Percentiles rank a stretch among this genome's conserved stretches.
Evolutionary conservation across 2,888 invertebrate species (phyloP).

Genomic region (Orchesellides sinensis): DNA sequence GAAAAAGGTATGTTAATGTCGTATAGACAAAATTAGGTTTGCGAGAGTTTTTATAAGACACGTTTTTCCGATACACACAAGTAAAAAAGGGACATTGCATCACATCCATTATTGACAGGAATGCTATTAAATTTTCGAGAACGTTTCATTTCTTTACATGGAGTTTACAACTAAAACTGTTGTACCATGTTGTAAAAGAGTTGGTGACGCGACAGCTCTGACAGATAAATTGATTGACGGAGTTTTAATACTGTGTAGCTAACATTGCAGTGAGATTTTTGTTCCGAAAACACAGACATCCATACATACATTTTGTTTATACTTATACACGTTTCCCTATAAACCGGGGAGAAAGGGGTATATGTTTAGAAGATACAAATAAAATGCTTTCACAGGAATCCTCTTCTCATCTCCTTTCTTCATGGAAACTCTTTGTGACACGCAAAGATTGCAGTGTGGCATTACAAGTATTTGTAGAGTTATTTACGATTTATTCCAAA

Average conservation of each 20-base stretch:
- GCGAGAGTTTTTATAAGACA: background rate
- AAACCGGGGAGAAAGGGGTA: background rate
- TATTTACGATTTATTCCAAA: conserved; percentile 67
- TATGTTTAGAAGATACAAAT: background rate
- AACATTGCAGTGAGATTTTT: background rate
- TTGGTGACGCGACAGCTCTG: conserved; percentile 59
- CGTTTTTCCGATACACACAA: background rate
- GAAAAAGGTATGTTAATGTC: background rate
- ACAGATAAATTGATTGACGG: conserved; percentile 65
- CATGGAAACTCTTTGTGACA: conserved; percentile 60
- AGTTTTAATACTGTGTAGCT: conserved; percentile 61
- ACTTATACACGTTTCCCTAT: too few relatives aligned
- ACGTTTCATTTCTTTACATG: conserved; percentile 49
- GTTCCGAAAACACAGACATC: too few relatives aligned
- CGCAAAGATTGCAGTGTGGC: conserved; percentile 62
- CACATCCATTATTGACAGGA: conserved; percentile 63
- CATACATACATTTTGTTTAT: too few relatives aligned
- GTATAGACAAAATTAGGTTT: conserved; percentile 22
- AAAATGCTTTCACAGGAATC: conserved; percentile 27
- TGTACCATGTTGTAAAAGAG: conserved; percentile 39
- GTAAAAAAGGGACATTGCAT: conserved; percentile 26
- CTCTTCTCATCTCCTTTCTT: conserved; percentile 50
- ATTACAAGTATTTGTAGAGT: conserved; percentile 64
- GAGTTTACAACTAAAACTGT: conserved; percentile 36
- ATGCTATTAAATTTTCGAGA: conserved; percentile 61